Conservation (phyloP, 2,888 invertebrate genomes). For the Drosophila setosimentum region DNA sequence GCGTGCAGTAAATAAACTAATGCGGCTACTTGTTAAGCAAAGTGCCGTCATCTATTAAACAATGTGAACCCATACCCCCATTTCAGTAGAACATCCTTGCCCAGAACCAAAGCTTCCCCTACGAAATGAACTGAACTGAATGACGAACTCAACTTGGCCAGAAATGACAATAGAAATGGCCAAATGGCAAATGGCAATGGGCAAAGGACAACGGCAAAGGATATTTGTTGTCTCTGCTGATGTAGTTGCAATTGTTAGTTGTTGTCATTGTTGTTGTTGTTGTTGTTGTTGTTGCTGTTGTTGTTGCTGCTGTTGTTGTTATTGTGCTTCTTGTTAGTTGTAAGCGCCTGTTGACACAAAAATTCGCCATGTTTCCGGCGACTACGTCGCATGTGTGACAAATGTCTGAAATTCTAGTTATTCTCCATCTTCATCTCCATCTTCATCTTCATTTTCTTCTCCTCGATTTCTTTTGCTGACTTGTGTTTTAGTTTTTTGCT, state of each 20-base stretch:
- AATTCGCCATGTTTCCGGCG: slow-evolving; percentile 68
- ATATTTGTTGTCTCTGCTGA: slow-evolving; percentile 29
- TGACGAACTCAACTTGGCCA: slow-evolving; percentile 54
- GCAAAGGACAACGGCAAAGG: slow-evolving; percentile 11
- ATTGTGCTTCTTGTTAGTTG: slow-evolving; percentile 34
- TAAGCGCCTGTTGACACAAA: slow-evolving; percentile 70
- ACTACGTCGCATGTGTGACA: slow-evolving; percentile 78
- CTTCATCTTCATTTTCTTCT: neutral
- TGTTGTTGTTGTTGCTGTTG: slow-evolving; percentile 2
- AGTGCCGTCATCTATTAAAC: slow-evolving; percentile 80
- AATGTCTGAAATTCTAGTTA: slow-evolving; percentile 63
- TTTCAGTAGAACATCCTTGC: neutral
- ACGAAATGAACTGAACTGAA: slow-evolving; percentile 46
- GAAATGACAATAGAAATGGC: slow-evolving; percentile 47
- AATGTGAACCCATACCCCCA: slow-evolving; percentile 43
- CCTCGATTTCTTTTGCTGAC: neutral
- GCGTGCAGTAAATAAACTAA: slow-evolving; percentile 77
- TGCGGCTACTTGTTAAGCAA: slow-evolving; percentile 80
- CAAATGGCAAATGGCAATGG: slow-evolving; percentile 1
- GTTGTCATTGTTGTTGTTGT: slow-evolving; percentile 18
- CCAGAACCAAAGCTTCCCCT: neutral
- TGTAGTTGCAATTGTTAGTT: slow-evolving; percentile 30
- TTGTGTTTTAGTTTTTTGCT: neutral
- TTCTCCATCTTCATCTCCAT: slow-evolving; percentile 22
- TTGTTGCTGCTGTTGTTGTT: slow-evolving; percentile 10